A percentile compares a stretch with the other conserved stretches of the same genome.
Conservation (phyloP, 2,113 vertebrate species). For the Zosterops pallidus region DNA sequence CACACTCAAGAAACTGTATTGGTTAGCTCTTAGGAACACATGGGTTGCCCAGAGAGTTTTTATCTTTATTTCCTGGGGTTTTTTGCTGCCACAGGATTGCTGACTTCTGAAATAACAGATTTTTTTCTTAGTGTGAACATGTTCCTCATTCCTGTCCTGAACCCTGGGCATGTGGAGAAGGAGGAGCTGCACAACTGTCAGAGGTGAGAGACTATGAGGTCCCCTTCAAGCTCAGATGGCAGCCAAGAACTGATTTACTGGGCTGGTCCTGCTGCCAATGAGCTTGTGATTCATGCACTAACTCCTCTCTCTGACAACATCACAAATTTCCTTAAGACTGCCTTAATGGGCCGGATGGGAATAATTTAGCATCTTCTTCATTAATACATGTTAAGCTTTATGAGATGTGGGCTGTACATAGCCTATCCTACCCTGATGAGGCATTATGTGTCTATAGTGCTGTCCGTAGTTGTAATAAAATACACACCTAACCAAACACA, state of each 20-base stretch:
- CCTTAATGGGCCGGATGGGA: slow-evolving; percentile 23
- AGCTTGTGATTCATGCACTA: slow-evolving; percentile 24
- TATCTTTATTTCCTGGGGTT: not conserved
- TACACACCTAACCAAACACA: not conserved
- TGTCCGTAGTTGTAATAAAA: slow-evolving; percentile 9
- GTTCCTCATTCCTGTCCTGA: not conserved
- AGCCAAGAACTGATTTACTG: slow-evolving; percentile 51
- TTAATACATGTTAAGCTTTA: slow-evolving; percentile 21
- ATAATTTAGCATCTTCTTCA: slow-evolving; percentile 51
- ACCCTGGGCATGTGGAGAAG: not conserved
- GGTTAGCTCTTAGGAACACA: not conserved
- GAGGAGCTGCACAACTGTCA: not conserved
- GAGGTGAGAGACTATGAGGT: not conserved
- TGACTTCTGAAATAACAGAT: not conserved
- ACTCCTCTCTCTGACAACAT: slow-evolving; percentile 14
- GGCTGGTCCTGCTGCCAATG: slow-evolving; percentile 11
- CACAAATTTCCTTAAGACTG: slow-evolving; percentile 11
- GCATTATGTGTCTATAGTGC: not conserved
- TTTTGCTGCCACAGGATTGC: not conserved
- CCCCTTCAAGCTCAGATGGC: not conserved
- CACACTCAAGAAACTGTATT: not conserved
- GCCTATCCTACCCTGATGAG: not conserved
- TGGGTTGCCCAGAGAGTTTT: not conserved
- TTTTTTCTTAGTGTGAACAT: not conserved
- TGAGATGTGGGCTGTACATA: not conserved